Evolutionary conservation across 2,888 invertebrate genomes (phyloP).

Genomic region (Shargacucullia verbasci): DNA sequence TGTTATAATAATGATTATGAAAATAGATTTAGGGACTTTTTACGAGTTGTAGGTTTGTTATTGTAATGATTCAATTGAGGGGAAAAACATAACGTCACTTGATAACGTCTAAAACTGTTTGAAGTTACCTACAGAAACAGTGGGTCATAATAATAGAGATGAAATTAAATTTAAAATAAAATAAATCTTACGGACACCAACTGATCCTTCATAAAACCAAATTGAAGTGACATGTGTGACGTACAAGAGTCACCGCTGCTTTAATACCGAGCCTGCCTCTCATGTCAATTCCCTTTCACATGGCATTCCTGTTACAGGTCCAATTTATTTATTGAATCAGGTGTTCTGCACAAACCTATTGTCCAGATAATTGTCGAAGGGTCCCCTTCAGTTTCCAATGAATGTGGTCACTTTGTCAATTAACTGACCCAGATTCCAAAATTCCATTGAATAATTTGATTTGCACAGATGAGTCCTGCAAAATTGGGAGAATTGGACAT

Average conservation of each 20-base stretch:
- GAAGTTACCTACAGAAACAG: too few species aligned
- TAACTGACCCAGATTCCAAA: conserved; percentile 38
- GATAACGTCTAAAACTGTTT: too few species aligned
- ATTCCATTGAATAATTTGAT: conserved; percentile 47
- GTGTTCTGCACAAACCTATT: conserved; percentile 42
- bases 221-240: too few species aligned
- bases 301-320: conserved; percentile 24
- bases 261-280: not conserved
- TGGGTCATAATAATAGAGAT: too few species aligned
- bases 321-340: conserved; percentile 49
- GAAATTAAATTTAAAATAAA: too few species aligned
- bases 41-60: too few species aligned
- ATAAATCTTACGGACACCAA: too few species aligned
- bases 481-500: conserved; percentile 19
- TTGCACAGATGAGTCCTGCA: conserved; percentile 27
- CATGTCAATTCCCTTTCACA: conserved; percentile 14
- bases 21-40: too few species aligned
- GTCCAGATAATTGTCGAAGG: conserved; percentile 39
- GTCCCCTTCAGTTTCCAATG: conserved; percentile 20
- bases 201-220: too few species aligned
- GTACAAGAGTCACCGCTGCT: not conserved
- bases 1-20: too few species aligned
- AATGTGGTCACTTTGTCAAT: conserved; percentile 54
- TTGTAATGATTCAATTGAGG: too few species aligned
- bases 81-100: too few species aligned